Evolutionary conservation across 2,113 vertebrate species (phyloP).

Genomic region (Tringa solitaria): DNA sequence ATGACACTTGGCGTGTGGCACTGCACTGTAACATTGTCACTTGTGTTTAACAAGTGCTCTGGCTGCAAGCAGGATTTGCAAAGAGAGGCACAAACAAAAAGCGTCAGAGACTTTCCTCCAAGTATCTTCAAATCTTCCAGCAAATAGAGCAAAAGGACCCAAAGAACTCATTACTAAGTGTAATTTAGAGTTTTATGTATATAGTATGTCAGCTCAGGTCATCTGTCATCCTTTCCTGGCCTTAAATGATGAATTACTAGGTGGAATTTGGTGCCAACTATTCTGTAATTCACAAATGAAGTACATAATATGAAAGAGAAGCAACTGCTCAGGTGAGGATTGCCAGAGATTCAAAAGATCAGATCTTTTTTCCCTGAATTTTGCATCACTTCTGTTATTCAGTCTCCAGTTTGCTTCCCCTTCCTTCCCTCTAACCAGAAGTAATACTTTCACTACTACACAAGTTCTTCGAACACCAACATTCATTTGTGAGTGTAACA

Average conservation of each 20-base stretch:
- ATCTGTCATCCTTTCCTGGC: not conserved
- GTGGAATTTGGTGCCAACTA: not conserved
- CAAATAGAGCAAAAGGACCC: not conserved
- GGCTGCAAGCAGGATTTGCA: slow-evolving; percentile 73
- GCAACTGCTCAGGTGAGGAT: not conserved
- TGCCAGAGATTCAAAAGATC: not conserved
- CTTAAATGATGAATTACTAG: not conserved
- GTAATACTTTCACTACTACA: not conserved
- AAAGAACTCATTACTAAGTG: not conserved
- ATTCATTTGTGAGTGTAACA: not conserved
- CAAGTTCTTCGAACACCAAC: not conserved
- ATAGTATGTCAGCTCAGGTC: not conserved
- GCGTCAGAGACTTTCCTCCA: not conserved
- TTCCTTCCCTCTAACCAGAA: not conserved
- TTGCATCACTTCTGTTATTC: not conserved
- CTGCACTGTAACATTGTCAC: slow-evolving; percentile 87
- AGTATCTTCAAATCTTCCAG: not conserved
- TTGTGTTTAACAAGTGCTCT: slow-evolving; percentile 87
- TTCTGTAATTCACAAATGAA: not conserved
- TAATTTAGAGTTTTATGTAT: not conserved
- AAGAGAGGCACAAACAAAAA: not conserved
- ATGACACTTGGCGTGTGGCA: slow-evolving; percentile 90
- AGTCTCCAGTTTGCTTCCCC: not conserved
- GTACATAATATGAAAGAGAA: not conserved
- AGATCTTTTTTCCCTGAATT: not conserved